Evolutionary conservation across 2,113 vertebrate genomes (phyloP), one percentile per base, ranked within the genome.

Genomic region (Bagarius yarrelli): DNA sequence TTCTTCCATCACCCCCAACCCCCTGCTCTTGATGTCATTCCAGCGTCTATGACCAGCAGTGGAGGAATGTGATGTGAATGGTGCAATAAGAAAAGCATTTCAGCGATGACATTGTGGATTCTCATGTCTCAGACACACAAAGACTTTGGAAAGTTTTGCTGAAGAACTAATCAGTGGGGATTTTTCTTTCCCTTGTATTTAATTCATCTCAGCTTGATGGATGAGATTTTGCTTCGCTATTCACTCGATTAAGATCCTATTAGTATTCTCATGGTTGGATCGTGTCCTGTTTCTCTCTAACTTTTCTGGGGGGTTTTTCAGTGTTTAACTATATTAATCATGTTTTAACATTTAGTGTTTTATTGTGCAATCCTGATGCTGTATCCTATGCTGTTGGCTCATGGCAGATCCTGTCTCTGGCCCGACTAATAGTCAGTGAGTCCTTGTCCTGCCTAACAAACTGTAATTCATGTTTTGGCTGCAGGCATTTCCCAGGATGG

Each of bases 381-480:
- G 52, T 55, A 55, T 30, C 16, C 70, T 50, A 55, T 53, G 25
- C 69, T 71, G 69, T 32, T 47, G 9, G 44, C 44, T 53, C 25
- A 27, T 50, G 69, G 69, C 25, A 71, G 47, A 53, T 55, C 70
- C 27, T 55, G 15, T 53, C 50, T 53, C 47, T 32, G 47, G 50
- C 27, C 67, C 13, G 6, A 71, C n/a, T 52, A 47, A 47, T 47
- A 47, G 25, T 71, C 70, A 34, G 70, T 14, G 50, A 34, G 50
- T 55, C 19, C 18, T 55, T 55, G 70, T 73, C 27, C 70, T 72
- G 70, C 47, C 52, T 32, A 72, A 72, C 70, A 72, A 53, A 32
- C 69, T 55, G 70, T 73, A 52, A 55, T 73, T 73, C 50, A 55
- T 73, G 50, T 73, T 73, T 55, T 73, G 70, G 70, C 50, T 55